Base-by-base conservation (phyloP, 2,113 vertebrate genomes). In the Apodemus sylvaticus region DNA sequence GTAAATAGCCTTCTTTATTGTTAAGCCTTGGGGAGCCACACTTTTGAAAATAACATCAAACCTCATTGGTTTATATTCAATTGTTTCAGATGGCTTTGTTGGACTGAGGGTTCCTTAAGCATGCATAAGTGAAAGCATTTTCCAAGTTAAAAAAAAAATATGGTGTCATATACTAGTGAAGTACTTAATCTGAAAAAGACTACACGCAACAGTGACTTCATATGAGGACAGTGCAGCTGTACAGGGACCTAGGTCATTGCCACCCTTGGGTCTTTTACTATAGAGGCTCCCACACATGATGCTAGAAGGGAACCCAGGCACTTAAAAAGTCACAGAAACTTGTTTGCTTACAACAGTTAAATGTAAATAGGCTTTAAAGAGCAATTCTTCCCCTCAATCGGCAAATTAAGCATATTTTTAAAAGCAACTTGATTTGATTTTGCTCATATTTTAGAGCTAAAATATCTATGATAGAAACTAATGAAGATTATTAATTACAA, bases 1-100 rank as follows among this genome's bases (percentile, higher is more conserved):
- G 97, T 97, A 97, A 98, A 98, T 97, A 94, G 97, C 96, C 51
- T 95, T 83, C 86, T 96, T 98, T 96, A 98, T 97, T 95, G 96
- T 86, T 93, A 81, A 68, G 95, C 97, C 76, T 92, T 70, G 53
- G 96, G 89, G 97, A 98, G 71, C 89, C 66, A 95, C 36, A 13
- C 90, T 95, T 97, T 97, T 97, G 91, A 95, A 97, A 97, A 96
- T 90, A 94, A 94, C 78, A 94, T 96, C 94, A 93, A 94, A 95
- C 64, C 86, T 97, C 91, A 91, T 92, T 96, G 95, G 96, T 97
- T 97, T 94, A 83, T 89, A 96, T 53, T 94, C 97, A 91, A 55
- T 96, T 81, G 95, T 97, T 96, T 97, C 89, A 89, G 73, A 96
- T 48, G 73, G 48, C 77, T 94, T 95, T 93, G 45, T 86, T 90